These are phyloP conservation scores for Alsophila aescularia DNA, from an alignment of 2,888 invertebrate species.

Conservation along the genomic window DNA sequence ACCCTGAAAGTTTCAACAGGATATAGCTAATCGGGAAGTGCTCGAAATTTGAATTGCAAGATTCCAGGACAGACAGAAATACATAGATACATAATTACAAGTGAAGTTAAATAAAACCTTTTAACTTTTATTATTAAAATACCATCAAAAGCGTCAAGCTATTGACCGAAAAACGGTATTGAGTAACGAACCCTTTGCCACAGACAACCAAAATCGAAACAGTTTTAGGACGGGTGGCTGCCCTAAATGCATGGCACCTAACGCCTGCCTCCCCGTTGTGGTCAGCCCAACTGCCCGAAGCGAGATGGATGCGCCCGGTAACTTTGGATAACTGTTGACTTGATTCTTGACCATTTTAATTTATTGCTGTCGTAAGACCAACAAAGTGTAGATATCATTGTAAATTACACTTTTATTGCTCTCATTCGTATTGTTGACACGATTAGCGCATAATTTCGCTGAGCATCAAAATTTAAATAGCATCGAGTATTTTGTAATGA, in stretches of 20 bases:
- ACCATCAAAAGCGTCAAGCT: constrained; percentile 2
- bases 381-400: constrained; percentile 24
- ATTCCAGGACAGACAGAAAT: too few species aligned
- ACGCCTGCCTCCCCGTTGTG: constrained; percentile 16
- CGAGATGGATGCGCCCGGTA: constrained; percentile 33
- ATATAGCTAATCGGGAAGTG: too few species aligned
- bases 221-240: constrained; percentile 24
- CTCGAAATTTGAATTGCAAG: too few species aligned
- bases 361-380: constrained; percentile 22
- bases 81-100: too few species aligned
- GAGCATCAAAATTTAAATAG: too few species aligned
- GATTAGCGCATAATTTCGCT: too few species aligned
- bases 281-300: constrained; percentile 33
- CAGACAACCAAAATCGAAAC: constrained; percentile 16
- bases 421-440: too few species aligned
- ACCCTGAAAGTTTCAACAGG: too few species aligned
- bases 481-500: too few species aligned
- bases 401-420: background rate
- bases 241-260: constrained; percentile 26
- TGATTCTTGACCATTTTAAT: constrained; percentile 20
- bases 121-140: background rate
- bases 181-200: constrained; percentile 1
- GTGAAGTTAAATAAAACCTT: too few species aligned
- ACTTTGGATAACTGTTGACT: constrained; percentile 40
- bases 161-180: constrained; percentile 15